phyloP scores from a whole-genome alignment of 1,140 invertebrate genomes.

The Drosophila pseudoobscura region DNA sequence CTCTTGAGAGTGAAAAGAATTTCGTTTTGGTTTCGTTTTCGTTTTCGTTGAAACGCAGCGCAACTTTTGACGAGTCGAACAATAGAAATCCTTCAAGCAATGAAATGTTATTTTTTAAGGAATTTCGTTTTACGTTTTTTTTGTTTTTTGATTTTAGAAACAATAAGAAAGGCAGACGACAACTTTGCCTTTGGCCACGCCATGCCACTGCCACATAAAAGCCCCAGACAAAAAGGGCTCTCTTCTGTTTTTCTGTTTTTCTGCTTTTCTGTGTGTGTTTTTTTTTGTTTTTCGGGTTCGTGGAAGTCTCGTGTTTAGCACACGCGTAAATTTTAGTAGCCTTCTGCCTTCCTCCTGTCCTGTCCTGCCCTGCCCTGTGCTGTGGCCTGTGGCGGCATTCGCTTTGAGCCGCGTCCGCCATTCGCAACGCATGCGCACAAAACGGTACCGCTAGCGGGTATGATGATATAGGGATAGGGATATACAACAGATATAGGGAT shows the following conservation, averaged over 20 bases:
- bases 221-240: conserved; percentile 50
- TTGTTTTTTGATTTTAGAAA: conserved; percentile 66
- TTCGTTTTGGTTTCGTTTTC: conserved; percentile 52
- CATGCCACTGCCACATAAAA: conserved; percentile 51
- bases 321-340: conserved; percentile 82
- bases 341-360: conserved; percentile 31
- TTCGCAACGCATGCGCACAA: conserved; percentile 83
- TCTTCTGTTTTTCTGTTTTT: conserved; percentile 15
- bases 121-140: conserved; percentile 66
- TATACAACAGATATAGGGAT: conserved; percentile 3
- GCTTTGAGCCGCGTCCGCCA: conserved; percentile 75
- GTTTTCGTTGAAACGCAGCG: conserved; percentile 15
- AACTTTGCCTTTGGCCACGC: conserved; percentile 62
- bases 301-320: conserved; percentile 83
- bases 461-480: conserved; percentile 38
- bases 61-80: conserved; percentile 62
- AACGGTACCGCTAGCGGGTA: conserved; percentile 82
- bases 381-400: conserved; percentile 65
- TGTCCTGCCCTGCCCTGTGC: conserved; percentile 2
- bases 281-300: conserved; percentile 51
- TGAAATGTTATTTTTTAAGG: conserved; percentile 60
- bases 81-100: conserved; percentile 73
- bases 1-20: conserved; percentile 51
- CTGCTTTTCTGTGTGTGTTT: too few relatives aligned
- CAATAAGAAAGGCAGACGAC: conserved; percentile 60